A percentile compares a stretch with the other conserved stretches of the same genome.
Evolutionary conservation across 2,113 vertebrate species (phyloP).

Genomic region (Glaucomys volans): DNA sequence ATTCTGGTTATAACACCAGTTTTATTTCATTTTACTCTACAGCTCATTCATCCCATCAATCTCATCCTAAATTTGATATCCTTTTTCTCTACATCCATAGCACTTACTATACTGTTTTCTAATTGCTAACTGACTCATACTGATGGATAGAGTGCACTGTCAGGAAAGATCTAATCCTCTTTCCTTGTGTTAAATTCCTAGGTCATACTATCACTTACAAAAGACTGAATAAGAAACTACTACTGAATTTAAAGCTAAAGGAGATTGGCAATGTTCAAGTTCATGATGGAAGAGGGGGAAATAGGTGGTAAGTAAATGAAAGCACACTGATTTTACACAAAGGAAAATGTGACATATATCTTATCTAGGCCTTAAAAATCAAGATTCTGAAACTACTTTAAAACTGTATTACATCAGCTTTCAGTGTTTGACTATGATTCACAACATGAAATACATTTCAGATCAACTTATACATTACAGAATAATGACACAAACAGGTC

Average conservation of each 20-base stretch:
- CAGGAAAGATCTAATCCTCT: no score
- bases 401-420: not conserved
- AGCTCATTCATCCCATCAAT: no score
- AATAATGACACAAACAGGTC: not conserved
- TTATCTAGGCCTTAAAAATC: not conserved
- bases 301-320: not conserved
- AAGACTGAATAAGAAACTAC: no score
- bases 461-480: not conserved
- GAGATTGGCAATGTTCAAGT: not conserved
- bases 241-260: conserved; percentile 17
- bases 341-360: not conserved
- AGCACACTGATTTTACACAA: not conserved
- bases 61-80: no score
- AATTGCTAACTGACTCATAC: no score
- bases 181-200: no score
- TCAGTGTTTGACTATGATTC: not conserved
- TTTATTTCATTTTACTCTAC: no score
- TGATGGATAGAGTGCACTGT: no score
- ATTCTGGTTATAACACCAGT: no score
- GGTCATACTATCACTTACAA: no score
- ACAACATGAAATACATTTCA: not conserved
- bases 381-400: not conserved
- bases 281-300: not conserved
- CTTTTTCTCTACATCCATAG: no score
- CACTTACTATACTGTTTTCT: no score